phyloP scores from a whole-genome alignment of 2,888 invertebrate species.

The Odontocerum albicorne region DNA sequence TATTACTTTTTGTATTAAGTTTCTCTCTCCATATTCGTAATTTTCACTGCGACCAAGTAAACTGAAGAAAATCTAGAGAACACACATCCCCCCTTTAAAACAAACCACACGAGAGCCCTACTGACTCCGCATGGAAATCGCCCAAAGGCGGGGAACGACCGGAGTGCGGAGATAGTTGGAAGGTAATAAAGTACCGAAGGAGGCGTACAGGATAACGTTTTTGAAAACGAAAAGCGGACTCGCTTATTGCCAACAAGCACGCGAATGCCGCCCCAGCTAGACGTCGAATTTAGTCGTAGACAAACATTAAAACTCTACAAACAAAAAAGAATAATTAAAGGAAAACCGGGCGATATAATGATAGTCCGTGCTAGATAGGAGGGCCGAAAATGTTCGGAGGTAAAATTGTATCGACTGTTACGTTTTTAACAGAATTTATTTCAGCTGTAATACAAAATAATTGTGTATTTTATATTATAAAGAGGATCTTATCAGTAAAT shows the following conservation, averaged over 20 bases:
- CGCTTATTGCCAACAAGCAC: conserved; percentile 19
- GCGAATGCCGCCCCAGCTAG: conserved; percentile 6
- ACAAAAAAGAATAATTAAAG: background rate
- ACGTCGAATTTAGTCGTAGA: background rate
- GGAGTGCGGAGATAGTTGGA: background rate
- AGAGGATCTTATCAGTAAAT: too few species aligned
- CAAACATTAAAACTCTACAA: background rate
- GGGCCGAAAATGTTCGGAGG: background rate
- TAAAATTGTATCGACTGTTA: background rate
- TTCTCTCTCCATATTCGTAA: too few species aligned
- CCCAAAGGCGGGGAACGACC: too few species aligned
- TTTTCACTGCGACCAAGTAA: too few species aligned
- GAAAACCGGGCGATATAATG: background rate
- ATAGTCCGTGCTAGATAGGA: background rate
- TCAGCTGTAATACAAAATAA: too few species aligned
- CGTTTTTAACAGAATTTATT: too few species aligned
- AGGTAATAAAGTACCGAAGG: conserved; percentile 4
- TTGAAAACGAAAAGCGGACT: conserved; percentile 23
- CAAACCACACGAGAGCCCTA: background rate
- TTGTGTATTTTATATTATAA: too few species aligned
- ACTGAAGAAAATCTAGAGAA: too few species aligned
- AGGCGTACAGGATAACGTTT: conserved; percentile 22
- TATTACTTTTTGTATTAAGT: too few species aligned
- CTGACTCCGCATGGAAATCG: background rate
- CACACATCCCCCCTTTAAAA: too few species aligned